These are phyloP conservation scores for Teleogryllus occipitalis DNA, from an alignment of 1,140 invertebrate genomes.

Conservation along the genomic window DNA sequence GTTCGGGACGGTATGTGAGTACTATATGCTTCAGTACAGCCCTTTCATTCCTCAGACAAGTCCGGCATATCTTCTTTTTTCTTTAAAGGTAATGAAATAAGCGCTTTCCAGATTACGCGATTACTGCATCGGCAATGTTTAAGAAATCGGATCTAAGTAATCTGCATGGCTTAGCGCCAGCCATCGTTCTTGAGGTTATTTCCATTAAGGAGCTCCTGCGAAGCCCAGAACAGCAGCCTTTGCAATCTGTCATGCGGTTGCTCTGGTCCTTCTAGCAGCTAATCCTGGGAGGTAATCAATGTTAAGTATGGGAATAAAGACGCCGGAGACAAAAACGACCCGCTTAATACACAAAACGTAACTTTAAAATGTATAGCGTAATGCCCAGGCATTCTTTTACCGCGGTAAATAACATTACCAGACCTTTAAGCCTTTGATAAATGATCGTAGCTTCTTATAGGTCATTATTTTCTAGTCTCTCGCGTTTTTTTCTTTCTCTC, in stretches of 20 bases:
- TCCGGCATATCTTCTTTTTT: too few relatives aligned
- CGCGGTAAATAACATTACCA: constrained; percentile 4
- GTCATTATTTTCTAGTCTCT: constrained; percentile 1
- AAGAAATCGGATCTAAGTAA: background rate
- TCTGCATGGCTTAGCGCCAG: background rate
- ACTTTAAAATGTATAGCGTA: constrained; percentile 5
- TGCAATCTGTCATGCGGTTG: background rate
- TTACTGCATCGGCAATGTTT: background rate
- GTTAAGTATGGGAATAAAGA: constrained; percentile 5
- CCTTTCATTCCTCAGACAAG: too few relatives aligned
- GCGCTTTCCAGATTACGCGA: background rate
- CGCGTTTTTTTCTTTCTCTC: background rate
- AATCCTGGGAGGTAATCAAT: background rate
- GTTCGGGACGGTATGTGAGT: too few relatives aligned
- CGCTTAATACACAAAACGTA: background rate
- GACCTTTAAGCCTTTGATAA: background rate
- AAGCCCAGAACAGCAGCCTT: background rate
- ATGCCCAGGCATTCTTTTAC: background rate
- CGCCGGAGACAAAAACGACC: background rate
- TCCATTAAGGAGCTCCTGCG: background rate
- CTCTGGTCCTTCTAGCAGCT: background rate
- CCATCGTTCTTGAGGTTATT: background rate
- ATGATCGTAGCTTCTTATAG: constrained; percentile 4
- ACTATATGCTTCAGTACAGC: too few relatives aligned
- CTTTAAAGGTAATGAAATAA: background rate